Evolutionary conservation across 2,888 invertebrate genomes (phyloP), one percentile per base, ranked within the genome.

Genomic region (Drosophila greeni): DNA sequence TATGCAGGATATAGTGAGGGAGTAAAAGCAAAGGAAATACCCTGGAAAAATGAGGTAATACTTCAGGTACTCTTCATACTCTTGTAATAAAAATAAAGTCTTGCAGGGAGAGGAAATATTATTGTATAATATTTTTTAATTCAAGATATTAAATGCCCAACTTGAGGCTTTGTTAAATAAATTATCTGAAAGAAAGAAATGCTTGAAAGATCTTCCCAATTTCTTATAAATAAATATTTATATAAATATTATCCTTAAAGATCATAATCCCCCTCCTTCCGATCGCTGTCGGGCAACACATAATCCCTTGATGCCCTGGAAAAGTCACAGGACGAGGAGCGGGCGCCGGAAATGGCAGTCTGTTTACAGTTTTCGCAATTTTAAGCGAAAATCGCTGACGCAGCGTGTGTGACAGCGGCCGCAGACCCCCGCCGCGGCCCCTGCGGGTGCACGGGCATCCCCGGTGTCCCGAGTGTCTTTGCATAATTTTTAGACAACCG

Each of bases 401-500:
- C 48, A 40, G 65, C 65, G 64, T 65, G 45, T 66, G 66, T 66
- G 66, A 66, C 66, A 66, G 33, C 66, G 23, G 42, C 43, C 37
- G 34, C 51, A 52, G 57, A 36, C 43, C 31, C 43, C 57, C 52
- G 31, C 47, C 16, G 1, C 14, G 8, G 14, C 48, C 54, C 40
- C 9, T 5, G 29, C 29, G 45, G 18, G 45, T 18, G 45, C 8
- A 18, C 18, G 18, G 6, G 12, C 16, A 11, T 26, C 16, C 43
- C 3, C n/a, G 45, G 18, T 9, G 45, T 47, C 43, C 43, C 18
- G 39, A 58, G 64, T 59, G 57, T 76, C 76, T 71, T 64, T 77
- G 65, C 71, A 82, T 76, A 66, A 76, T 73, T 79, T 78, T 75
- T 70, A 52, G 62, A 47, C 60, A 61, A 40, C 36, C 68, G 49